A percentile compares a stretch with the other conserved stretches of the same genome.
Conservation (phyloP, 2,113 vertebrate species). For the Polypterus senegalus region DNA sequence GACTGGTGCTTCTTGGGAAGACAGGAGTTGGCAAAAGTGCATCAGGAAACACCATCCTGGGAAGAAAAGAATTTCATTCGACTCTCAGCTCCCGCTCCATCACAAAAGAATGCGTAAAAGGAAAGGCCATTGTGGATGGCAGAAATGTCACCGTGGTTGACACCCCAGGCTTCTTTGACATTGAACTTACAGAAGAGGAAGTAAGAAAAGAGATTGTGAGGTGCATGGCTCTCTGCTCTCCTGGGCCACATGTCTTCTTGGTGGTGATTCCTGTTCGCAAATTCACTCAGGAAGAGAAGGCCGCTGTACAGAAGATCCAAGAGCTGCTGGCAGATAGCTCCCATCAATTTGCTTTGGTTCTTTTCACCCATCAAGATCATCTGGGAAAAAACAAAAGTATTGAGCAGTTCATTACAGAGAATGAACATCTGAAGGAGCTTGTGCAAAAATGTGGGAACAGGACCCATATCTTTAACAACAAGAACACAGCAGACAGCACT, state of each 20-base stretch:
- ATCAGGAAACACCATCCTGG: neutral
- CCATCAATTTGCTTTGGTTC: constrained; percentile 37
- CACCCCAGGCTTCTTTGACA: constrained; percentile 49
- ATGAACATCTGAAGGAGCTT: constrained; percentile 37
- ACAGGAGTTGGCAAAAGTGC: constrained; percentile 11
- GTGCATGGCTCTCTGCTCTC: constrained; percentile 35
- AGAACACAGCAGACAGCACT: constrained; percentile 31
- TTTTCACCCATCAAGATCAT: constrained; percentile 41
- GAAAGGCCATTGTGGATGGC: neutral
- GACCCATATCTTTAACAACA: constrained; percentile 39
- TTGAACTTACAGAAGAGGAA: constrained; percentile 29
- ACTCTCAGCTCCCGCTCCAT: rapidly evolving
- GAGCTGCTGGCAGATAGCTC: constrained; percentile 34
- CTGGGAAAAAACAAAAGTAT: constrained; percentile 16
- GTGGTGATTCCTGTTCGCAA: constrained; percentile 40
- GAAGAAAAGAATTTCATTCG: neutral
- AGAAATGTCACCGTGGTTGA: constrained; percentile 23
- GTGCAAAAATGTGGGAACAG: constrained; percentile 35
- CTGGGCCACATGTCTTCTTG: constrained; percentile 46
- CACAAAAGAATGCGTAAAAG: neutral
- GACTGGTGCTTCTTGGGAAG: too few species aligned
- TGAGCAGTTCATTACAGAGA: constrained; percentile 29
- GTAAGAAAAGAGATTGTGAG: constrained; percentile 38
- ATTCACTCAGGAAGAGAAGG: constrained; percentile 40
- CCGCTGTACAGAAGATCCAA: constrained; percentile 31